phyloP scores from a whole-genome alignment of 2,888 invertebrate species.

The Lycia hirtaria region DNA sequence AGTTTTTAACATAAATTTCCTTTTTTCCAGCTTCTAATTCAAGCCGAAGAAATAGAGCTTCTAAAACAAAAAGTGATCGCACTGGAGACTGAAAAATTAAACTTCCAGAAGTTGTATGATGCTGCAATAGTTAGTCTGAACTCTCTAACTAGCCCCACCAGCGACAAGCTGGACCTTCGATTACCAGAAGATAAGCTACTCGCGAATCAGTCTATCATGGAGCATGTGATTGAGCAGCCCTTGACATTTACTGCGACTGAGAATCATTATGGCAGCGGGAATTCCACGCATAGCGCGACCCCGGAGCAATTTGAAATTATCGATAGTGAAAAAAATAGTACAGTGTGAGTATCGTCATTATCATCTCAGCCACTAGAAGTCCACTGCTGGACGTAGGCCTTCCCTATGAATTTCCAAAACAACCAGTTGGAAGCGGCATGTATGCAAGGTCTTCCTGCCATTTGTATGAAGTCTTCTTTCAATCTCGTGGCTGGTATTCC shows the following conservation, averaged over 20 bases:
- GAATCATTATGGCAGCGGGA: conserved; percentile 80
- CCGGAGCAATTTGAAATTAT: conserved; percentile 88
- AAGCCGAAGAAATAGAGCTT: conserved; percentile 84
- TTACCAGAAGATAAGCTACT: conserved; percentile 66
- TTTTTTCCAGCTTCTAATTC: conserved; percentile 68
- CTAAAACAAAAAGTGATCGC: conserved; percentile 82
- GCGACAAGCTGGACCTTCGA: conserved; percentile 71
- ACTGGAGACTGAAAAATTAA: conserved; percentile 85
- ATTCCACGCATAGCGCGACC: conserved; percentile 84
- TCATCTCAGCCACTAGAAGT: neutral
- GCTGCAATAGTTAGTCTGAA: conserved; percentile 80
- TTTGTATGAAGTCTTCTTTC: too few species aligned
- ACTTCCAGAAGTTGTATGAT: conserved; percentile 83
- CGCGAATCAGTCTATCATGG: conserved; percentile 47
- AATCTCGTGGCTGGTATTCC: too few species aligned
- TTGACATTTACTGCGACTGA: conserved; percentile 75
- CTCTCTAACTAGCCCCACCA: conserved; percentile 74
- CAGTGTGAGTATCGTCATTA: conserved; percentile 58
- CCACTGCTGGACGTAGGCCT: too few species aligned
- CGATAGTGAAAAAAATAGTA: conserved; percentile 80
- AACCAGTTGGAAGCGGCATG: too few species aligned
- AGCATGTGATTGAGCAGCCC: conserved; percentile 60
- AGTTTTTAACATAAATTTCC: conserved; percentile 5
- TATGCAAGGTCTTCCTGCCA: too few species aligned
- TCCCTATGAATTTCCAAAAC: too few species aligned